A percentile compares a stretch with the other conserved stretches of the same genome.
phyloP scores from a whole-genome alignment of 2,797 vertebrate genomes.

The Paramormyrops hopkinsi region DNA sequence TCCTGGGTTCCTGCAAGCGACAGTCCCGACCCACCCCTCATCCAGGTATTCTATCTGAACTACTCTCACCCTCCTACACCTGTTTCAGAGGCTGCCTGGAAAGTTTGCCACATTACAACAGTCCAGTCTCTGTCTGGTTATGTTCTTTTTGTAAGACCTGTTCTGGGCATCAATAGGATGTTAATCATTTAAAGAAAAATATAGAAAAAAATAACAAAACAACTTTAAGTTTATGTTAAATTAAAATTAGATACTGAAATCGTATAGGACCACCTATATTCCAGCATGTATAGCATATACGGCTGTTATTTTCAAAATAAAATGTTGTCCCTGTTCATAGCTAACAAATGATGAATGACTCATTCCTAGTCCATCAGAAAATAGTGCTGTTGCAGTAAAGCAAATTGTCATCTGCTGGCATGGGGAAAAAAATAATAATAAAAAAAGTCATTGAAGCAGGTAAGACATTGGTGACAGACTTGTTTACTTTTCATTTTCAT shows the following conservation, averaged over 20 bases:
- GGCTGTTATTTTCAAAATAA: neutral
- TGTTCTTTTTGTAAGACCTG: neutral
- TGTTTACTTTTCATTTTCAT: slow-evolving; percentile 44
- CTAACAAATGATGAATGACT: neutral
- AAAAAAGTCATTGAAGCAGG: slow-evolving; percentile 19
- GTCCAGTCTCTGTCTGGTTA: neutral
- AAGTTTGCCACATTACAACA: neutral
- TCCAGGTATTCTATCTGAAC: neutral
- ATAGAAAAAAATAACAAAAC: neutral
- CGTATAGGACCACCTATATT: neutral
- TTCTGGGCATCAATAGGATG: neutral
- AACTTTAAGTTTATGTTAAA: neutral
- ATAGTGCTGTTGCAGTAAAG: slow-evolving; percentile 23
- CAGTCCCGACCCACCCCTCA: neutral
- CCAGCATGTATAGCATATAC: neutral
- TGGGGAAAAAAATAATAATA: slow-evolving; percentile 13
- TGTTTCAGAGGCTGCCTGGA: neutral
- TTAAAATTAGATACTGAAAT: neutral
- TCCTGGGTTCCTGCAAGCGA: neutral
- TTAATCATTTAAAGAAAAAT: neutral
- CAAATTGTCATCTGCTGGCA: slow-evolving; percentile 33
- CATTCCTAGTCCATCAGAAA: slow-evolving; percentile 6
- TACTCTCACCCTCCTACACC: neutral
- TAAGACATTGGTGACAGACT: slow-evolving; percentile 36
- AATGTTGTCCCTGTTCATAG: neutral